A percentile compares a stretch with the other conserved stretches of the same genome.
Evolutionary conservation across 2,113 vertebrate species (phyloP).

Genomic region (Caretta caretta): DNA sequence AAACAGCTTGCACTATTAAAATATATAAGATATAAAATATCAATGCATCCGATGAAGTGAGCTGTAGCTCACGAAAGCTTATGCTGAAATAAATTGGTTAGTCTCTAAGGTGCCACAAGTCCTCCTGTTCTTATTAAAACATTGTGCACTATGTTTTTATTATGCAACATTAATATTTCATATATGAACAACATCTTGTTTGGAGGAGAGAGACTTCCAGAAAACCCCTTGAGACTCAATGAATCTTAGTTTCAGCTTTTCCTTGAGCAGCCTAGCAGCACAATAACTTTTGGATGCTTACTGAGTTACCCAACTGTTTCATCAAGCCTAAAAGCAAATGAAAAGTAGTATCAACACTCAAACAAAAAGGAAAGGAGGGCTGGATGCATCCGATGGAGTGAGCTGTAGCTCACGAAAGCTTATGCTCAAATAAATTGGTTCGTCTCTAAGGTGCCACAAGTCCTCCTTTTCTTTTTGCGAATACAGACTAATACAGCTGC

Average conservation of each 20-base stretch:
- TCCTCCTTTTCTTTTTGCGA: too few species aligned
- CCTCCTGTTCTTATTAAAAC: neutral
- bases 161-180: neutral
- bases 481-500: too few species aligned
- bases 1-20: neutral
- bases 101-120: too few species aligned
- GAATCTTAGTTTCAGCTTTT: neutral
- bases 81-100: too few species aligned
- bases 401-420: too few species aligned
- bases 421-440: too few species aligned
- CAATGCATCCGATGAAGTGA: too few species aligned
- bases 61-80: too few species aligned
- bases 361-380: too few species aligned
- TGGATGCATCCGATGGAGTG: too few species aligned
- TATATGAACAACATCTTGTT: neutral
- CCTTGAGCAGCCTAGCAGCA: neutral
- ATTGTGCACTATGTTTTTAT: neutral
- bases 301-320: neutral
- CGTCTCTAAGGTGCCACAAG: too few species aligned
- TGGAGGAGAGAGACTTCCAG: neutral
- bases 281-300: neutral
- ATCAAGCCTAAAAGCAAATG: neutral
- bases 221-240: neutral
- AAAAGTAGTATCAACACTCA: neutral
- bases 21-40: too few species aligned